These are phyloP conservation scores for Serilophus lunatus DNA, from an alignment of 2,113 vertebrate species.

Conservation along the genomic window DNA sequence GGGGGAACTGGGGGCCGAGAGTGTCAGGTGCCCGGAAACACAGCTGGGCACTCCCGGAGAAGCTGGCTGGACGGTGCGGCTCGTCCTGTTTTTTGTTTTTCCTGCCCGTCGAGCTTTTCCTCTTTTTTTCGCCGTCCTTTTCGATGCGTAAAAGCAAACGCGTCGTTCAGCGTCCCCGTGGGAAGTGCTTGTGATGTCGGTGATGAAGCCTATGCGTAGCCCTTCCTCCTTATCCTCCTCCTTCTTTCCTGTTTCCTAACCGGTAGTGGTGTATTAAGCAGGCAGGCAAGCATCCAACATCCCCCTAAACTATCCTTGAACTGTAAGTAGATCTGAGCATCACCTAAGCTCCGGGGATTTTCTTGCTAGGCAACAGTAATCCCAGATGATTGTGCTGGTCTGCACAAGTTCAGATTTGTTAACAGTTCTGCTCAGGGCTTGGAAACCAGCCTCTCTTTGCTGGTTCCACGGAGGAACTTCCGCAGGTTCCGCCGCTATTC, in stretches of 20 bases:
- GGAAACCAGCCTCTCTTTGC: background rate
- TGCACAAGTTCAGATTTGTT: background rate
- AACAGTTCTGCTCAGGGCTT: background rate
- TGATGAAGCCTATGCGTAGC: background rate
- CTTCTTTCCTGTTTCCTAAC: background rate
- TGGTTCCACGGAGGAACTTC: background rate
- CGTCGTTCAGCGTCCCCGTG: background rate
- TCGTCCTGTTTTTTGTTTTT: background rate
- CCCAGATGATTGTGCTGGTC: background rate
- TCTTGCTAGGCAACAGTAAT: conserved; percentile 3
- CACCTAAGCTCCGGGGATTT: background rate
- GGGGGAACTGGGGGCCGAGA: background rate
- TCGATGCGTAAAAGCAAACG: background rate
- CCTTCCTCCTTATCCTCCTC: background rate
- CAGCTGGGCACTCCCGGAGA: background rate
- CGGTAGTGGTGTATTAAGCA: background rate
- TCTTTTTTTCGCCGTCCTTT: background rate
- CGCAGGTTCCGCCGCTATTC: background rate
- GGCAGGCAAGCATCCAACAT: background rate
- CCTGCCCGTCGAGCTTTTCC: background rate
- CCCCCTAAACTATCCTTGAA: background rate
- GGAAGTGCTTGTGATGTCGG: background rate
- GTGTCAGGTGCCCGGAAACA: background rate
- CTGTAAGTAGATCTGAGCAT: background rate
- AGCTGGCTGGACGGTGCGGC: background rate